Percentiles rank a stretch among this genome's conserved stretches.
phyloP scores from a whole-genome alignment of 1,140 invertebrate species.

The Tetramorium simillimum region DNA sequence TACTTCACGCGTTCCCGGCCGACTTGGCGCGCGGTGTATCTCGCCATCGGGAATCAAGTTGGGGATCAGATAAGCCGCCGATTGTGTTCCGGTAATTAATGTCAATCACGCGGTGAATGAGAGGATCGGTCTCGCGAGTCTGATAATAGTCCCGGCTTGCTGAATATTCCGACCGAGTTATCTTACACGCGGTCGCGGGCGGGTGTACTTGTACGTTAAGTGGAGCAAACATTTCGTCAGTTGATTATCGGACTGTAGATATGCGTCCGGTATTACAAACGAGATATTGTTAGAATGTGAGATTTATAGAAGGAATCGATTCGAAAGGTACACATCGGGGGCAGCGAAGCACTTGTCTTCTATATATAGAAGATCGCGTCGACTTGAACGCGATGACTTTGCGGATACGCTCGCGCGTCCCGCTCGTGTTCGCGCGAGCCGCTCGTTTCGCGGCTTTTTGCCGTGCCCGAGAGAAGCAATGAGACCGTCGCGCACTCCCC shows the following conservation, averaged over 20 bases:
- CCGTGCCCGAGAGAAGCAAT: constrained; percentile 13
- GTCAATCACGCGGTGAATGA: constrained; percentile 49
- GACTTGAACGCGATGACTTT: constrained; percentile 23
- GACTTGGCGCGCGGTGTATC: constrained; percentile 10
- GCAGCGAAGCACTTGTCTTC: constrained; percentile 27
- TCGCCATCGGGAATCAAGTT: constrained; percentile 13
- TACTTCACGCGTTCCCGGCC: constrained; percentile 18
- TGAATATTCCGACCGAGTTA: not conserved
- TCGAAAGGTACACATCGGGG: not conserved
- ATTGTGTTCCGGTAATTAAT: constrained; percentile 60
- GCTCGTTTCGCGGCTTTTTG: constrained; percentile 51
- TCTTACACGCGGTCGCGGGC: not conserved
- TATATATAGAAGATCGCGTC: constrained; percentile 58
- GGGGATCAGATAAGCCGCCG: constrained; percentile 46
- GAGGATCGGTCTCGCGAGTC: constrained; percentile 12
- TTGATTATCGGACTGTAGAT: not conserved
- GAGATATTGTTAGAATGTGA: not conserved
- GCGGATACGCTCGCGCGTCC: not conserved
- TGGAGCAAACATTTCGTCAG: not conserved
- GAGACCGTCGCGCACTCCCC: not conserved
- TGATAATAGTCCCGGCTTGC: not conserved
- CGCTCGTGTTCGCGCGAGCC: constrained; percentile 37
- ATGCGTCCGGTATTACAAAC: not conserved
- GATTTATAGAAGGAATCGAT: not conserved
- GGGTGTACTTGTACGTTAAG: not conserved